Conservation (phyloP, 2,113 vertebrate genomes). For the Siniperca knerii region DNA sequence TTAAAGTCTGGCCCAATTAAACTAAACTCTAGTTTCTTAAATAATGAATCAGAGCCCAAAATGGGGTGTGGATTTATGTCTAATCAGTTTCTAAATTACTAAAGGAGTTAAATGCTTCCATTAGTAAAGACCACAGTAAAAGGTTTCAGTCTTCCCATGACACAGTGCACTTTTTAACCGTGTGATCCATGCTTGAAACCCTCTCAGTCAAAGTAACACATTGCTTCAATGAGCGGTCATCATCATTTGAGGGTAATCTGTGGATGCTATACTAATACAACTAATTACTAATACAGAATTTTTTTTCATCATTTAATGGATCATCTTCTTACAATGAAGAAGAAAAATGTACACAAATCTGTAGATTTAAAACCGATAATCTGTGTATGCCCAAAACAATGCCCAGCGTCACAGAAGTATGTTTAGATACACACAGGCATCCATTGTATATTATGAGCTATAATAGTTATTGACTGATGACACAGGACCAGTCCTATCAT, state of each 20-base stretch:
- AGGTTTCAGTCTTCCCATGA: neutral
- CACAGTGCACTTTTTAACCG: neutral
- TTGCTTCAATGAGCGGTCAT: constrained; percentile 8
- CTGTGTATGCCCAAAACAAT: neutral
- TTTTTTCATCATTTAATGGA: neutral
- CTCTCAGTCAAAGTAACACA: neutral
- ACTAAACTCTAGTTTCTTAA: constrained; percentile 9
- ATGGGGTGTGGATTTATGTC: constrained; percentile 29
- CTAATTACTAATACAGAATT: neutral
- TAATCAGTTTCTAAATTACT: constrained; percentile 32
- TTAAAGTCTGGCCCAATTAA: constrained; percentile 30
- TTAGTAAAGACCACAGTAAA: constrained; percentile 23
- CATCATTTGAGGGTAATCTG: neutral
- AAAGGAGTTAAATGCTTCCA: constrained; percentile 28
- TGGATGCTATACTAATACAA: neutral
- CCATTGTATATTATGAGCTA: no score
- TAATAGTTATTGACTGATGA: neutral
- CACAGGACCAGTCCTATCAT: neutral
- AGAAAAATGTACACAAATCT: neutral
- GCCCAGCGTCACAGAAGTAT: no score
- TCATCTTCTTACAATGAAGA: neutral
- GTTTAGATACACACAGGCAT: no score
- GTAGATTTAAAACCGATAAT: neutral
- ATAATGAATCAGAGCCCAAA: constrained; percentile 30
- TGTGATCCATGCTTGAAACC: neutral